phyloP scores from a whole-genome alignment of 92 coral and sea anemone species.

The Bergia sp. region DNA sequence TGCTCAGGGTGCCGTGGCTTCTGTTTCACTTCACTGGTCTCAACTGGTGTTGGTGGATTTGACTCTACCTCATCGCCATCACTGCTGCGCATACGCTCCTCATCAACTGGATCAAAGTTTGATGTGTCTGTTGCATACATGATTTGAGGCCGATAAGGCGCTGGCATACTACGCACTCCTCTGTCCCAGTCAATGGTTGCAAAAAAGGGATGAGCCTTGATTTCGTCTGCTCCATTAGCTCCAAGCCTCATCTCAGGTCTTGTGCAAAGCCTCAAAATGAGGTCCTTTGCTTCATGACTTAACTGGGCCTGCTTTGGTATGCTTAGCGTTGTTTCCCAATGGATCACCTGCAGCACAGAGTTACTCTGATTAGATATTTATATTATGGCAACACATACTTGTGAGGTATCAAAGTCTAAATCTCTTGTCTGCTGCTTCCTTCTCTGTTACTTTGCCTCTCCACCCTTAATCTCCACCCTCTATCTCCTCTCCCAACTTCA shows the following conservation, averaged over 20 bases:
- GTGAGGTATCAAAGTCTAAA: not conserved
- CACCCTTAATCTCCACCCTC: not conserved
- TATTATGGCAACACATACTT: not conserved
- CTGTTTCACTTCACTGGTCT: constrained; percentile 51
- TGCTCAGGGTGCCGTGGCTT: constrained; percentile 81
- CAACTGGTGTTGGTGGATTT: constrained; percentile 43
- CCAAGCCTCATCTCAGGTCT: constrained; percentile 89
- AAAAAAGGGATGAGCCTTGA: constrained; percentile 93
- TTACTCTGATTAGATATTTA: not conserved
- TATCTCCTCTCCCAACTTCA: not conserved
- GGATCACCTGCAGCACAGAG: constrained; percentile 71
- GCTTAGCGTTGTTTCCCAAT: constrained; percentile 85
- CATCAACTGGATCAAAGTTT: constrained; percentile 95
- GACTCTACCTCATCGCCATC: constrained; percentile 55
- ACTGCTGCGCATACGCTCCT: constrained; percentile 73
- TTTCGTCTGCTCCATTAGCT: constrained; percentile 81
- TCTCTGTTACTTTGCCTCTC: no score
- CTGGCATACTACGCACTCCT: constrained; percentile 74
- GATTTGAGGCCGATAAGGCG: constrained; percentile 85
- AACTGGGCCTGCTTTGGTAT: constrained; percentile 86
- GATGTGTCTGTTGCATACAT: constrained; percentile 90
- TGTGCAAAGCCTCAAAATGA: constrained; percentile 84
- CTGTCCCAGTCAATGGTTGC: constrained; percentile 85
- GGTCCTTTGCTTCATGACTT: constrained; percentile 82
- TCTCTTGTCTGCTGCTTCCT: not conserved